A percentile compares a stretch with the other conserved stretches of the same genome.
Evolutionary conservation across 2,113 vertebrate species (phyloP).

Genomic region (Lepus americanus): DNA sequence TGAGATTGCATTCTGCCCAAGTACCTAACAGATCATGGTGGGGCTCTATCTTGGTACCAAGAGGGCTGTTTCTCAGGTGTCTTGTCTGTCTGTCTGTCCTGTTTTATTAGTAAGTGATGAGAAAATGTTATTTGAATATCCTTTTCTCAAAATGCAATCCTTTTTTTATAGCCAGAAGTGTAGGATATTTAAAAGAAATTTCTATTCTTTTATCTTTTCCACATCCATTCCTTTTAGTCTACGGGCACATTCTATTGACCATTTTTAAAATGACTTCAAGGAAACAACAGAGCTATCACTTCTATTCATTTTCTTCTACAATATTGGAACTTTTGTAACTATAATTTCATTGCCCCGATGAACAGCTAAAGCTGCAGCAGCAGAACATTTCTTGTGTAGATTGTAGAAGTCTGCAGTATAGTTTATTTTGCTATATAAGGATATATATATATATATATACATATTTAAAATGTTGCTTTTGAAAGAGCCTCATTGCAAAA

Average conservation of each 20-base stretch:
- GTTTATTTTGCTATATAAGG: slow-evolving; percentile 61
- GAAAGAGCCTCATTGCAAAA: slow-evolving; percentile 63
- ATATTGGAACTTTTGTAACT: not conserved
- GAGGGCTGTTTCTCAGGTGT: not conserved
- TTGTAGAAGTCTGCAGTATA: not conserved
- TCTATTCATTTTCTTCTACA: slow-evolving; percentile 56
- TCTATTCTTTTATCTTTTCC: slow-evolving; percentile 26
- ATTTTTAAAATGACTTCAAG: slow-evolving; percentile 42
- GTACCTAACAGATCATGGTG: not conserved
- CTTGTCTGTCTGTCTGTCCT: slow-evolving; percentile 44
- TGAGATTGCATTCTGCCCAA: slow-evolving; percentile 18
- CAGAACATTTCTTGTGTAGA: not conserved
- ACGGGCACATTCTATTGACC: slow-evolving; percentile 38
- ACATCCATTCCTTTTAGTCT: slow-evolving; percentile 30
- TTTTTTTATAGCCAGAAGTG: slow-evolving; percentile 40
- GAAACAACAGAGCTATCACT: not conserved
- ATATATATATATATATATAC: not conserved
- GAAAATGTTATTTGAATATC: slow-evolving; percentile 43
- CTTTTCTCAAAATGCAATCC: slow-evolving; percentile 19
- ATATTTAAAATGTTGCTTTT: not conserved
- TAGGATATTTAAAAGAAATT: slow-evolving; percentile 26
- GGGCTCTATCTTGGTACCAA: not conserved
- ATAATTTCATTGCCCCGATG: slow-evolving; percentile 24
- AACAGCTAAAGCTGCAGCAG: not conserved
- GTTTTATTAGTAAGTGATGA: slow-evolving; percentile 64